phyloP scores from a whole-genome alignment of 2,888 invertebrate genomes.

The Idaea dimidiata region DNA sequence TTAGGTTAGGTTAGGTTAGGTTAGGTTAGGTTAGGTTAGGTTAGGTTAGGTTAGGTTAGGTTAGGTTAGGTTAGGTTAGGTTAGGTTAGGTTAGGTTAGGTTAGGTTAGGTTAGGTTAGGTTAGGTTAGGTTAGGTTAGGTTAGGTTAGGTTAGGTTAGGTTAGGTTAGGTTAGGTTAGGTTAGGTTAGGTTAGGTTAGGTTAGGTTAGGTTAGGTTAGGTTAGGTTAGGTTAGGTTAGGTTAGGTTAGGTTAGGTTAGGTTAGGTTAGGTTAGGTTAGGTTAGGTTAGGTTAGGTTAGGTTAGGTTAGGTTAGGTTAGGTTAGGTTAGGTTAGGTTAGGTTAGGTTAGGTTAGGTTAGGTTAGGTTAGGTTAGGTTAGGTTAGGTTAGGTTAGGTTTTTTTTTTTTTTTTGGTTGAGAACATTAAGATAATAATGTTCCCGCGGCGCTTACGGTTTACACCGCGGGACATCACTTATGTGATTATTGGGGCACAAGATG shows the following conservation, averaged over 20 bases:
- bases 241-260: conserved; percentile 1
- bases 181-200: conserved; percentile 1
- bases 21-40: conserved; percentile 1
- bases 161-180: conserved; percentile 1
- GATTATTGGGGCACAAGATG: no score
- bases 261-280: conserved; percentile 1
- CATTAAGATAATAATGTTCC: no score
- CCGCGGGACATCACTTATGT: no score
- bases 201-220: conserved; percentile 1
- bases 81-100: conserved; percentile 1
- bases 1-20: conserved; percentile 1
- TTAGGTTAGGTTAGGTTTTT: no score
- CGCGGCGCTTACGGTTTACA: no score
- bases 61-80: conserved; percentile 1
- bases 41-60: conserved; percentile 1
- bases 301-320: conserved; percentile 1
- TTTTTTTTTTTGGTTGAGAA: no score
- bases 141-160: conserved; percentile 1
- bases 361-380: conserved; percentile 1
- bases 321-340: conserved; percentile 1
- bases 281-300: conserved; percentile 1
- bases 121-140: conserved; percentile 1
- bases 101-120: conserved; percentile 1
- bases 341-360: conserved; percentile 1
- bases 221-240: conserved; percentile 1